Conservation (phyloP, 2,113 vertebrate species). For the human region GRCh38 chr7:37552501-37553000, state of each 20-base stretch:
- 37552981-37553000: background rate
- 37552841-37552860: background rate
- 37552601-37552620: conserved; percentile 10
- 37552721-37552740: conserved; percentile 10
- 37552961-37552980: background rate
- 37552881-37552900: background rate
- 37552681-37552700: background rate
- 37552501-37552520: conserved; percentile 47
- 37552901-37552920: background rate
- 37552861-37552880: background rate
- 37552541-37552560: conserved; percentile 16
- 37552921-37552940: background rate
- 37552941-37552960: background rate
- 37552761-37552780: background rate
- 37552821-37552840: background rate
- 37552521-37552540: background rate
- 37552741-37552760: background rate
- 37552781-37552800: background rate
- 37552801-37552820: background rate
- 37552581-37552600: conserved; percentile 19
- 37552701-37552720: background rate
- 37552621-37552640: background rate
- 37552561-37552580: conserved; percentile 39
- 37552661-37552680: background rate
- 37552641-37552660: background rate